Percentiles rank a stretch among this genome's conserved stretches.
Evolutionary conservation across 2,888 invertebrate species (phyloP).

Genomic region (Epinotia demarniana): DNA sequence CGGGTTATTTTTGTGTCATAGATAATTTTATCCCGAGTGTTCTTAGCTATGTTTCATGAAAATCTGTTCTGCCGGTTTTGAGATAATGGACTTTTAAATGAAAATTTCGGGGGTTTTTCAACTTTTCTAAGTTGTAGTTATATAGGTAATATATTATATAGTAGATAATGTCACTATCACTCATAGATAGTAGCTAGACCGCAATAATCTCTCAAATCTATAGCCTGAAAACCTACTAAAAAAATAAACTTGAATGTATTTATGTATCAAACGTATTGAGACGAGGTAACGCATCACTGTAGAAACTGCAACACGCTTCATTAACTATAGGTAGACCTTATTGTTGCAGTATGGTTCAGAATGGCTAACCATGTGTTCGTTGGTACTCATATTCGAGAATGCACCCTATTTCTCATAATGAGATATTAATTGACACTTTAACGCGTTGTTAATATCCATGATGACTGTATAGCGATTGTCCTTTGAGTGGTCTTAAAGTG

Average conservation of each 20-base stretch:
- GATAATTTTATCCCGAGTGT: too few relatives aligned
- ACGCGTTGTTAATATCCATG: slow-evolving; percentile 22
- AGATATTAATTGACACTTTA: slow-evolving; percentile 21
- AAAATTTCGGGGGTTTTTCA: too few relatives aligned
- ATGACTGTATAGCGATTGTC: slow-evolving; percentile 1
- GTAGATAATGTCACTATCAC: too few relatives aligned
- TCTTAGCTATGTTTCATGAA: too few relatives aligned
- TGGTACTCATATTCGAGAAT: slow-evolving; percentile 9
- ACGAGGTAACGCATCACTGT: not conserved
- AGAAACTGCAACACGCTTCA: not conserved
- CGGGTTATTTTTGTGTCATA: too few relatives aligned
- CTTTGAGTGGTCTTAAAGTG: slow-evolving; percentile 2
- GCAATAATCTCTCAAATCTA: not conserved
- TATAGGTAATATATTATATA: too few relatives aligned
- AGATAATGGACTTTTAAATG: too few relatives aligned
- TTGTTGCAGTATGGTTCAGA: not conserved
- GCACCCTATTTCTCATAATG: slow-evolving; percentile 27
- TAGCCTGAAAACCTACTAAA: not conserved
- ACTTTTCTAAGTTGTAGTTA: too few relatives aligned
- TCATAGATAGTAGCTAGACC: too few relatives aligned
- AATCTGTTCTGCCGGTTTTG: too few relatives aligned
- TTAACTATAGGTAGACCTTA: not conserved
- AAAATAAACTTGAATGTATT: not conserved
- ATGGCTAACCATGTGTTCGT: not conserved
- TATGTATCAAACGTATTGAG: not conserved